Percentiles rank a stretch among this genome's conserved stretches.
Evolutionary conservation across 2,113 vertebrate genomes (phyloP).

Genomic region (Muntiacus reevesi): DNA sequence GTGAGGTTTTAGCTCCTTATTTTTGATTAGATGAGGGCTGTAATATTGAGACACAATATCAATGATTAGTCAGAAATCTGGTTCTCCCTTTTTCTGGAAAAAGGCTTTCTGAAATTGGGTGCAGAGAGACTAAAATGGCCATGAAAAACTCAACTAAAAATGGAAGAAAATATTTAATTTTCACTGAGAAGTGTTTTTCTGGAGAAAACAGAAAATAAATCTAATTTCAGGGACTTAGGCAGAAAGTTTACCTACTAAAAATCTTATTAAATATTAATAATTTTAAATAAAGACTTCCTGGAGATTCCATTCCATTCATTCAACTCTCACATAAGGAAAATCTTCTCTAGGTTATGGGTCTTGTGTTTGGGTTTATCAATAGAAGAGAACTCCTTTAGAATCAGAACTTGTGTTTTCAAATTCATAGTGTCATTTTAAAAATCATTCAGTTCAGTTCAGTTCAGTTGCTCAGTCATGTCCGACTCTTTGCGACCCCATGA

Average conservation of each 20-base stretch:
- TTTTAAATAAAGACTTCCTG: constrained; percentile 58
- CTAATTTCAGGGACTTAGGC: constrained; percentile 45
- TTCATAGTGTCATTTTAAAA: not conserved
- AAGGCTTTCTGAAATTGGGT: constrained; percentile 76
- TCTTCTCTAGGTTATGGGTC: not conserved
- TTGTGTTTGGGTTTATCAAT: not conserved
- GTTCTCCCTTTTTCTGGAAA: constrained; percentile 76
- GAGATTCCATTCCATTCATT: not conserved
- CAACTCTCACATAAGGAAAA: not conserved
- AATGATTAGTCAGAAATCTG: constrained; percentile 81
- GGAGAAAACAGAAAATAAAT: constrained; percentile 26
- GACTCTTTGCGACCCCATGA: no score
- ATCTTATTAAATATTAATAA: constrained; percentile 37
- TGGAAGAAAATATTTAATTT: not conserved
- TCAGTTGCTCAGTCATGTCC: no score
- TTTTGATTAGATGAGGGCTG: constrained; percentile 84
- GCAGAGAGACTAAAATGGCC: constrained; percentile 58
- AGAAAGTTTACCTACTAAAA: constrained; percentile 46
- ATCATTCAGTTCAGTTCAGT: not conserved
- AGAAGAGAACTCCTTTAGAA: not conserved
- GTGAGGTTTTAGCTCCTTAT: constrained; percentile 86
- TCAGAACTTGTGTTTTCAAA: constrained; percentile 22
- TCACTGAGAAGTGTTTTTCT: constrained; percentile 32
- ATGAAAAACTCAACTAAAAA: constrained; percentile 28
- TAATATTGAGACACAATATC: constrained; percentile 80